Percentiles rank a stretch among this genome's conserved stretches.
These are phyloP conservation scores for Eudasyphora cyanicolor DNA, from an alignment of 2,888 invertebrate species.

Conservation along the genomic window DNA sequence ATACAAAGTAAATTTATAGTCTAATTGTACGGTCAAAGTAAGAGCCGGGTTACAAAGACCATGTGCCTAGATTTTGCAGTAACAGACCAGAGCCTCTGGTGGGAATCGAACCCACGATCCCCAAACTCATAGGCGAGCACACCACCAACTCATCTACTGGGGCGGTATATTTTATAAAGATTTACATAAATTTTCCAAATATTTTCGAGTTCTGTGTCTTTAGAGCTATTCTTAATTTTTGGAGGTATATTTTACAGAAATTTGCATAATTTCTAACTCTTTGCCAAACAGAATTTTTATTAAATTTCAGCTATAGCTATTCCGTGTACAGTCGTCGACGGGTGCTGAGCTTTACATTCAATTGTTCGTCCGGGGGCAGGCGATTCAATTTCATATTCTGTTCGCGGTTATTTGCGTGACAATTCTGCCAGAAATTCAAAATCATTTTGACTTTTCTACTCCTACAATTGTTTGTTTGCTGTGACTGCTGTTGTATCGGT, in stretches of 20 bases:
- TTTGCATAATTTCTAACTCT: slow-evolving; percentile 35
- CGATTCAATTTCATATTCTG: slow-evolving; percentile 58
- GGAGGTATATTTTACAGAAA: not conserved
- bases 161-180: too few species aligned
- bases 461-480: slow-evolving; percentile 49
- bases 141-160: too few species aligned
- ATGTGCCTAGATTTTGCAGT: too few species aligned
- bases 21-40: too few species aligned
- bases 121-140: too few species aligned
- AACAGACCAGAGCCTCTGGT: too few species aligned
- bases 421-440: slow-evolving; percentile 64
- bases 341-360: too few species aligned
- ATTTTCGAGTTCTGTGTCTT: too few species aligned
- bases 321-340: not conserved
- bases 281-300: slow-evolving; percentile 36
- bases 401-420: slow-evolving; percentile 63
- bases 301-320: slow-evolving; percentile 38
- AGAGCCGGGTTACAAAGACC: too few species aligned
- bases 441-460: slow-evolving; percentile 57
- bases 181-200: too few species aligned
- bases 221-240: not conserved
- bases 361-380: not conserved
- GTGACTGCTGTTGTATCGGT: slow-evolving; percentile 1
- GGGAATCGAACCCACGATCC: too few species aligned
- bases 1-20: too few species aligned